Evolutionary conservation across 2,888 invertebrate species (phyloP), one percentile per base, ranked within the genome.

Genomic region (Leucophenga montana): DNA sequence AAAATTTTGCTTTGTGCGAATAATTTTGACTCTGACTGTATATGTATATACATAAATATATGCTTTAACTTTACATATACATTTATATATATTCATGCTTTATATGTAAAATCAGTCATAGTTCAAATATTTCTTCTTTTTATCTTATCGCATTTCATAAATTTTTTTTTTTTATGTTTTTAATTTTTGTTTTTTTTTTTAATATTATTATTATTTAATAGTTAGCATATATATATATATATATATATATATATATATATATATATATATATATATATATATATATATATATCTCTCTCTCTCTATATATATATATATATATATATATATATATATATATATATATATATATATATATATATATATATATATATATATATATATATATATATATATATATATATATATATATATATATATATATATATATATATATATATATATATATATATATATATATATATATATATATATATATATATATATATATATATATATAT

Each of bases 61-160:
- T 59, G 20, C 69, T 67, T 56, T 71, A 71, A 64, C 59, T 65
- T 68, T 70, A 68, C 54, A 68, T 71, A 71, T 68, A 68, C 57
- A 64, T 54, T 39, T 56, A 56, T 61, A 56, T 61, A 59, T 66
- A 65, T 68, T 56, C 56, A 62, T 70, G 74, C 70, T 68, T 67
- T 76, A 78, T 83, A 81, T 85, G 82, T 81, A 78, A 83, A 83
- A 85, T 83, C 83, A 83, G 83, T 83, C 83, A 82, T 80, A 83
- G 85, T 83, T 77, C 65, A 64, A 70, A 67, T 72, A 64, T 69
- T 66, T 66, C 22, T 66, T 66, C 22, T 54, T 33, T 11, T 66
- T 56, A 20, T 50, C 27, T 48, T 65, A 65, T 65, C 48, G 48
- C 46, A 65, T 62, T 62, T 44, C 20, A 62, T 33, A 33, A 18